phyloP scores from a whole-genome alignment of 2,888 invertebrate species.

The Vesta saturnalis region DNA sequence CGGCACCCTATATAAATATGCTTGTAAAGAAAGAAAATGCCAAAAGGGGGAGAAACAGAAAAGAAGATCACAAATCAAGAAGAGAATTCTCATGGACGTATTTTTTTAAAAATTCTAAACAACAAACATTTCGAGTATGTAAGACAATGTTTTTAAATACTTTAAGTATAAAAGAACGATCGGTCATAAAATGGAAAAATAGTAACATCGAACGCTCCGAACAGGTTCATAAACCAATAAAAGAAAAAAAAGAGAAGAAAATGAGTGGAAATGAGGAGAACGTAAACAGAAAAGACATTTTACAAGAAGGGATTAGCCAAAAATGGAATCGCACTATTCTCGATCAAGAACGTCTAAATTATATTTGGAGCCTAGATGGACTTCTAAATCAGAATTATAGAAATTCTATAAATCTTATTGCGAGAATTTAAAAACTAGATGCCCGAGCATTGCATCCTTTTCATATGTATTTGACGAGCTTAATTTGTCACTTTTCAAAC shows the following conservation, averaged over 20 bases:
- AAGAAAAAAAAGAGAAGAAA: neutral
- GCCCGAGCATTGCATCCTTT: neutral
- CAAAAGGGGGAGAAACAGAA: neutral
- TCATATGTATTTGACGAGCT: neutral
- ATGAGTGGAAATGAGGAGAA: too few species aligned
- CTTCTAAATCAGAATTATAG: too few species aligned
- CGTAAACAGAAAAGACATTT: neutral
- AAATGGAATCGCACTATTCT: neutral
- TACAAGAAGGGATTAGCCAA: neutral
- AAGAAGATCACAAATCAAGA: neutral
- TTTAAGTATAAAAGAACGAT: neutral
- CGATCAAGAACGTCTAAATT: too few species aligned
- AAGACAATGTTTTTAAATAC: neutral
- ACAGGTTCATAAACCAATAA: neutral
- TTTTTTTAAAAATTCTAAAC: neutral
- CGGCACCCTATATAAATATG: too few species aligned
- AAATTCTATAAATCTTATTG: neutral
- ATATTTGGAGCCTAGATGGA: too few species aligned
- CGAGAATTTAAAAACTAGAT: neutral
- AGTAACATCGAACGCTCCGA: neutral
- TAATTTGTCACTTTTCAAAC: too few species aligned
- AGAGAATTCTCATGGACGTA: too few species aligned
- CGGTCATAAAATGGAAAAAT: neutral
- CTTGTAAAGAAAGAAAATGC: neutral
- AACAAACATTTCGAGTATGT: neutral